Base-by-base conservation (phyloP, 2,888 invertebrate genomes). In the Hypena proboscidalis region DNA sequence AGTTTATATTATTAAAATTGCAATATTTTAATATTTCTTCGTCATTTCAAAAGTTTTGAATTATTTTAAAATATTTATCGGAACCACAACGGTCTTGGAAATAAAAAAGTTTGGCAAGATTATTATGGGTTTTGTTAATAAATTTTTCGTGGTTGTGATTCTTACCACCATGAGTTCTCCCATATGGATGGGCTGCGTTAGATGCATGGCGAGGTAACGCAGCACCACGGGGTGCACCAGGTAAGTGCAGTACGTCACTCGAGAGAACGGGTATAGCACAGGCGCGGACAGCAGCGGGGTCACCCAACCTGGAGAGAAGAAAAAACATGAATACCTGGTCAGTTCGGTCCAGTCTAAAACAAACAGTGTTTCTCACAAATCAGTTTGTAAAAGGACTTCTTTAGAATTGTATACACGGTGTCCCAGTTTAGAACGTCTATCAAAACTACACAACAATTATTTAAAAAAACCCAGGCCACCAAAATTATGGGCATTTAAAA, bases 171-270 rank as follows among this genome's bases (percentile, higher is more conserved):
- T 92, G 68, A 95, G 93, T 60, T 95, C 95, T 22, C 95, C 96
- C 64, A 97, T 84, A 82, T 97, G 97, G 31, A 97, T 90, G 22
- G 97, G 97, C 58, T 95, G 94, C 70, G 97, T 96, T 81, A 95
- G 93, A 59, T 94, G 95, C 93, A 97, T 95, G 27, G 95, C 95
- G 71, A 96, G 94, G 66, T 94, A 92, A 60, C 97, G 93, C 67
- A 97, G 95, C 48, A 96, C 94, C 38, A 97, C 93, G 0, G 97
- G 97, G 83, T 97, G 97, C 48, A 97, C 93, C 51, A 97, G 90
- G 81, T 97, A 97, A 0, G 96, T 95, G 80, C 97, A 97, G 83
- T 97, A 97, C 27, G 97, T 97, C 8, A 97, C 95, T 58, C 97
- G 92, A 37, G 96, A 97, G 85, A 97, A 95, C 42, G 97, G 97